Percentiles rank a stretch among this genome's conserved stretches.
Evolutionary conservation across 2,113 vertebrate species (phyloP).

Genomic region (Trematomus loennbergii): DNA sequence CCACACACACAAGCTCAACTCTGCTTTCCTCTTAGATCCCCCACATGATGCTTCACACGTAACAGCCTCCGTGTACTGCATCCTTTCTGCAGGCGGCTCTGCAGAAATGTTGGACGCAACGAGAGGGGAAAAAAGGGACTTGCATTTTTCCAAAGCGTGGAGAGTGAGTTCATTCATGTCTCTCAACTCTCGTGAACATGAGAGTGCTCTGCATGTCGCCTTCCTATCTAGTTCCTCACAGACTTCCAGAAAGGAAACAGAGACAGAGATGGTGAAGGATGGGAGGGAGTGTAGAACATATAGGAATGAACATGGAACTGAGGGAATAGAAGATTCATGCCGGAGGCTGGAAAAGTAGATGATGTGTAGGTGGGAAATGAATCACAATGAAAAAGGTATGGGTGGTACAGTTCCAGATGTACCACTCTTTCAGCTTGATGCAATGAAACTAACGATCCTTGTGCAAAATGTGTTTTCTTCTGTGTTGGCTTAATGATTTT

Average conservation of each 20-base stretch:
- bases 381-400: conserved; percentile 21
- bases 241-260: conserved; percentile 58
- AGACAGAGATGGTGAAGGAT: conserved; percentile 43
- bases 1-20: conserved; percentile 52
- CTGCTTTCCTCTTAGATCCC: conserved; percentile 50
- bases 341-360: conserved; percentile 47
- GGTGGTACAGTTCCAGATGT: conserved; percentile 22
- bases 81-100: conserved; percentile 51
- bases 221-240: conserved; percentile 66
- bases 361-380: conserved; percentile 34
- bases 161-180: conserved; percentile 40
- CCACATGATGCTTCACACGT: conserved; percentile 35
- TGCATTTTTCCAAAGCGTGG: conserved; percentile 25
- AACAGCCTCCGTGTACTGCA: conserved; percentile 38
- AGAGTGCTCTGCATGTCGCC: conserved; percentile 63
- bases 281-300: conserved; percentile 55
- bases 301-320: conserved; percentile 60
- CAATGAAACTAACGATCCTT: conserved; percentile 28
- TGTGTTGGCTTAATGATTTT: conserved; percentile 46
- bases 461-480: conserved; percentile 12
- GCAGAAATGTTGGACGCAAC: conserved; percentile 49
- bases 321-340: conserved; percentile 62
- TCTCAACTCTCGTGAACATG: conserved; percentile 59
- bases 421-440: conserved; percentile 16
- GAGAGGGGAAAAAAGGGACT: conserved; percentile 41